Evolutionary conservation across 1,140 invertebrate species (phyloP).

Genomic region (Cotesia typhae): DNA sequence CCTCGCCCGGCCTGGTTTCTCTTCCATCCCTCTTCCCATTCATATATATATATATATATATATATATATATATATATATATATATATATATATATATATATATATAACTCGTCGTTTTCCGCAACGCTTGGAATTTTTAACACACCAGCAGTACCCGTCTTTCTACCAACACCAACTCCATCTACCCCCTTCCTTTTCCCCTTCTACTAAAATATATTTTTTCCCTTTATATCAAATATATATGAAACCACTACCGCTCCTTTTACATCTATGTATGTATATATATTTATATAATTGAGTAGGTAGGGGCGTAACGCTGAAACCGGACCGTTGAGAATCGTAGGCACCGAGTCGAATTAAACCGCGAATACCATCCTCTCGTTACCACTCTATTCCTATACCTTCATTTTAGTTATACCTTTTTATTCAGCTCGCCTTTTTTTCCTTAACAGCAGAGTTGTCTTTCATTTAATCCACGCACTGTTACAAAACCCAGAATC

Average conservation of each 20-base stretch:
- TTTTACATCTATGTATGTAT: conserved; percentile 1
- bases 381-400: conserved; percentile 13
- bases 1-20: conserved; percentile 46
- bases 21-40: not conserved
- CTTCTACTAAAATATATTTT: not conserved
- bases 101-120: conserved; percentile 6
- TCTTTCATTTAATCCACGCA: no score
- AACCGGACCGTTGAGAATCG: conserved; percentile 36
- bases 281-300: conserved; percentile 28
- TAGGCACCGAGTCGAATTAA: conserved; percentile 39
- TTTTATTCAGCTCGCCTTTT: conserved; percentile 5
- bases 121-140: conserved; percentile 17
- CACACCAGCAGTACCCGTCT: conserved; percentile 1
- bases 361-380: conserved; percentile 29
- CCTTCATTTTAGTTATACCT: not conserved
- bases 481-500: no score
- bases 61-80: conserved; percentile 13
- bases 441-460: not conserved
- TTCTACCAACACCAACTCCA: not conserved
- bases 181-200: not conserved
- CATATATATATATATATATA: conserved; percentile 10
- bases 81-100: conserved; percentile 11
- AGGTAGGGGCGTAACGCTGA: not conserved
- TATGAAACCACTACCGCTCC: not conserved
- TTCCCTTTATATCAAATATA: not conserved